Conservation (phyloP, 2,113 vertebrate genomes). For the Etheostoma spectabile region DNA sequence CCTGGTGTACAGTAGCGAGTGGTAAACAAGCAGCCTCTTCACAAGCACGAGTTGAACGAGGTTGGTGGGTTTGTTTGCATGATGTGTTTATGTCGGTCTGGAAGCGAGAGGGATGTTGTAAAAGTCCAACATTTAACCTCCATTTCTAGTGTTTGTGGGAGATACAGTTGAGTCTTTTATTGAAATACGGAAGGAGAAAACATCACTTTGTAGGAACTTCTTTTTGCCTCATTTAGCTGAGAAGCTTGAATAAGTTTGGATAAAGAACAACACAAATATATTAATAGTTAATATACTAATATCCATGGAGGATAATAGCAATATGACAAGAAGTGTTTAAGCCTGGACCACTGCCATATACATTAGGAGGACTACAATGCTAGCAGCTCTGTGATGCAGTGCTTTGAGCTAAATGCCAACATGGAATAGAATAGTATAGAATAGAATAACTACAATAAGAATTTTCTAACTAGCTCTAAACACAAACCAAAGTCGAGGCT, state of each 20-base stretch:
- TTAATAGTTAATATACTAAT: too few species aligned
- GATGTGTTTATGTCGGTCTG: slow-evolving; percentile 21
- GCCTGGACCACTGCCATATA: too few species aligned
- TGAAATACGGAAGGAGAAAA: too few species aligned
- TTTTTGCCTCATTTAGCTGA: neutral
- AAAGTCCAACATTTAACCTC: neutral
- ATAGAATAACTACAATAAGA: too few species aligned
- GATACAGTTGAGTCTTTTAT: neutral
- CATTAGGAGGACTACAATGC: too few species aligned
- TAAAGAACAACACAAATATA: too few species aligned
- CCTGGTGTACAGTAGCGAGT: slow-evolving; percentile 14
- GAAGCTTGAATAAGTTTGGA: neutral
- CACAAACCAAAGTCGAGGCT: too few species aligned
- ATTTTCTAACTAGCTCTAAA: neutral
- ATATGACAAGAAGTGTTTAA: too few species aligned
- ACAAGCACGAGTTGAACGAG: neutral
- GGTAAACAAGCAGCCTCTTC: slow-evolving; percentile 45
- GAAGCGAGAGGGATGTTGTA: neutral
- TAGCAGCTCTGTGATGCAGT: too few species aligned
- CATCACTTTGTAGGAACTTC: neutral
- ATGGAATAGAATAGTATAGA: too few species aligned
- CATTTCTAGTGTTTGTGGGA: neutral
- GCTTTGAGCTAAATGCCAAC: too few species aligned
- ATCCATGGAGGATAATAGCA: too few species aligned
- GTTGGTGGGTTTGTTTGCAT: slow-evolving; percentile 35